Percentiles rank a stretch among this genome's conserved stretches.
Evolutionary conservation across 2,113 vertebrate genomes (phyloP).

Genomic region (Maccullochella peelii): DNA sequence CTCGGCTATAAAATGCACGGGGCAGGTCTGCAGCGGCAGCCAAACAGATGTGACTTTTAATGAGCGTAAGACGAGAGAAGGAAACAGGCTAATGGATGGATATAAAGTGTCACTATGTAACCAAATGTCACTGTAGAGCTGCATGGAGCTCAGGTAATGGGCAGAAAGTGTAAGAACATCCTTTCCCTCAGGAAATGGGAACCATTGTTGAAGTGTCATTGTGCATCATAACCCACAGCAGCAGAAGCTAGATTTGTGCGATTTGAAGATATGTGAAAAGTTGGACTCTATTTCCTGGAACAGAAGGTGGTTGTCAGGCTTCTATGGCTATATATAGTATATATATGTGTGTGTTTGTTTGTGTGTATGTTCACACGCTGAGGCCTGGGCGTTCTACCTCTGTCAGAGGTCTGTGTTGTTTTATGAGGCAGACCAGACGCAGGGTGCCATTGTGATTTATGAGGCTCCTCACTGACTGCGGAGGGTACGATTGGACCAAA

Average conservation of each 20-base stretch:
- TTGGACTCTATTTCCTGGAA: neutral
- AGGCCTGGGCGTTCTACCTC: conserved; percentile 9
- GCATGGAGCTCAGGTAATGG: conserved; percentile 51
- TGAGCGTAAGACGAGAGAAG: conserved; percentile 69
- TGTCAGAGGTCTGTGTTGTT: conserved; percentile 40
- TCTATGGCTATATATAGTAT: neutral
- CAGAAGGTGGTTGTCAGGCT: conserved; percentile 16
- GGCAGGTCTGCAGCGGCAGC: conserved; percentile 44
- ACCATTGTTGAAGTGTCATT: conserved; percentile 24
- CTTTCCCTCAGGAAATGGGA: conserved; percentile 35
- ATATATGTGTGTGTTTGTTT: conserved; percentile 1
- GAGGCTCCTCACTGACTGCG: conserved; percentile 31
- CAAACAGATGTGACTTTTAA: conserved; percentile 80
- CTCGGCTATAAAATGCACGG: conserved; percentile 42
- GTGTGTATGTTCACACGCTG: conserved; percentile 33
- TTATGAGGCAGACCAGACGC: conserved; percentile 65
- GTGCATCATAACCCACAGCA: conserved; percentile 15
- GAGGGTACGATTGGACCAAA: conserved; percentile 47
- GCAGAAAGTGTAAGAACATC: conserved; percentile 44
- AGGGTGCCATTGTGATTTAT: conserved; percentile 72
- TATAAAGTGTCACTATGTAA: conserved; percentile 70
- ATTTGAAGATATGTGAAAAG: conserved; percentile 23
- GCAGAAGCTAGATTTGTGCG: conserved; percentile 16
- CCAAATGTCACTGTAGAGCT: conserved; percentile 48
- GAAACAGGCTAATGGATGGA: conserved; percentile 70